These are phyloP conservation scores for Sparidentex hasta DNA, from an alignment of 2,797 vertebrate species.

Conservation along the genomic window DNA sequence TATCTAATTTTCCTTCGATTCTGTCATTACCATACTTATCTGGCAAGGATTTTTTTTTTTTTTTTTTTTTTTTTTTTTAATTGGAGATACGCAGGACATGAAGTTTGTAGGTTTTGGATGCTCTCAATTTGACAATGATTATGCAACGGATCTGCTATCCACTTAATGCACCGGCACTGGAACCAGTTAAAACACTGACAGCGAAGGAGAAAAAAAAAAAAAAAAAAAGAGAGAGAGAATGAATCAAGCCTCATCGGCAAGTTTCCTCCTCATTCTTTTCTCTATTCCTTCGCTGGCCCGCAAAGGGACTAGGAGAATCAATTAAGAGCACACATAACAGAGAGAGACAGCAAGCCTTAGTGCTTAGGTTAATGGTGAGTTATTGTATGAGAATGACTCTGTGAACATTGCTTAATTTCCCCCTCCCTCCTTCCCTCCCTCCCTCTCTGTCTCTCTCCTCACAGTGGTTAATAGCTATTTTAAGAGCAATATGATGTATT, in stretches of 20 bases:
- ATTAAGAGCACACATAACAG: constrained; percentile 77
- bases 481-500: constrained; percentile 86
- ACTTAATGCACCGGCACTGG: constrained; percentile 40
- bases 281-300: constrained; percentile 33
- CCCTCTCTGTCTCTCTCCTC: constrained; percentile 52
- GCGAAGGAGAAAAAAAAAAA: constrained; percentile 31
- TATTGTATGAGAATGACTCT: constrained; percentile 82
- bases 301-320: constrained; percentile 76
- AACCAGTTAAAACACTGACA: constrained; percentile 37
- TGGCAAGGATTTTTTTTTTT: constrained; percentile 44
- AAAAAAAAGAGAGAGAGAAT: too few relatives aligned
- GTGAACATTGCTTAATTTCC: constrained; percentile 74
- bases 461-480: constrained; percentile 83
- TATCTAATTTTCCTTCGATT: constrained; percentile 72
- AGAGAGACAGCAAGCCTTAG: constrained; percentile 71
- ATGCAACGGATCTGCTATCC: constrained; percentile 66
- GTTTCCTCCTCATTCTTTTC: constrained; percentile 43
- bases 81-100: constrained; percentile 77
- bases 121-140: constrained; percentile 78
- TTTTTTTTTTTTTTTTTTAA: constrained; percentile 64
- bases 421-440: constrained; percentile 37
- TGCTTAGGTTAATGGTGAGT: constrained; percentile 82
- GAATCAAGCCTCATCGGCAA: constrained; percentile 52
- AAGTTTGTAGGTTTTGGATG: constrained; percentile 74
- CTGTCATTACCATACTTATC: constrained; percentile 79